Percentiles rank a stretch among this genome's conserved stretches.
Evolutionary conservation across 2,888 invertebrate genomes (phyloP).

Genomic region (Yponomeuta cagnagella): DNA sequence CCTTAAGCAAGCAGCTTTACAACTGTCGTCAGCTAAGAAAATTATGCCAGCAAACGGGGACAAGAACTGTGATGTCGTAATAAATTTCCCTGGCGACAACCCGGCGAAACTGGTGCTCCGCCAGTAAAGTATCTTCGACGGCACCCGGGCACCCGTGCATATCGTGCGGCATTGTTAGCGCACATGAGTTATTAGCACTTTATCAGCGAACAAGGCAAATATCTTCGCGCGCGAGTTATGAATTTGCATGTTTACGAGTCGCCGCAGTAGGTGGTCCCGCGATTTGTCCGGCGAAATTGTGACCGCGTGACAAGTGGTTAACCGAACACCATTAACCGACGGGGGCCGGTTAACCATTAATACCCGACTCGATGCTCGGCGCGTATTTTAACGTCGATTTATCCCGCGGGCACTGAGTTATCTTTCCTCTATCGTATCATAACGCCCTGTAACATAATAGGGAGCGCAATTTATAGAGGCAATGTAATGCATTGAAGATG

Average conservation of each 20-base stretch:
- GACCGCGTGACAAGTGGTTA: slow-evolving; percentile 58
- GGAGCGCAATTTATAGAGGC: slow-evolving; percentile 39
- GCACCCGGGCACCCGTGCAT: slow-evolving; percentile 7
- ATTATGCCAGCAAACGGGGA: too few species aligned
- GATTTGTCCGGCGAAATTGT: slow-evolving; percentile 60
- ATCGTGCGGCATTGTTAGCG: slow-evolving; percentile 31
- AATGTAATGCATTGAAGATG: slow-evolving; percentile 23
- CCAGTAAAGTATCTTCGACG: background rate
- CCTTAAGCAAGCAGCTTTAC: too few species aligned
- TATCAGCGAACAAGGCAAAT: slow-evolving; percentile 30
- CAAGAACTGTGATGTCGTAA: background rate
- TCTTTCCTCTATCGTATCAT: slow-evolving; percentile 40
- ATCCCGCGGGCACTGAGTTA: slow-evolving; percentile 46
- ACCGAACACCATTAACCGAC: slow-evolving; percentile 56
- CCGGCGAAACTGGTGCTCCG: background rate
- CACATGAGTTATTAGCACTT: slow-evolving; percentile 8
- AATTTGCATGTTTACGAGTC: slow-evolving; percentile 64
- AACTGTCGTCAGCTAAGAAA: too few species aligned
- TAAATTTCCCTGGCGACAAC: background rate
- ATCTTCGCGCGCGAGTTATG: slow-evolving; percentile 44
- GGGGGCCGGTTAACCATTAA: slow-evolving; percentile 38
- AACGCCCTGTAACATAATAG: slow-evolving; percentile 49
- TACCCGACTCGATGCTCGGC: slow-evolving; percentile 39
- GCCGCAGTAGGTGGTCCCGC: slow-evolving; percentile 61
- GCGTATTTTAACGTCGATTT: slow-evolving; percentile 53